Conservation (phyloP, 2,113 vertebrate genomes). For the Boleophthalmus pectinirostris region DNA sequence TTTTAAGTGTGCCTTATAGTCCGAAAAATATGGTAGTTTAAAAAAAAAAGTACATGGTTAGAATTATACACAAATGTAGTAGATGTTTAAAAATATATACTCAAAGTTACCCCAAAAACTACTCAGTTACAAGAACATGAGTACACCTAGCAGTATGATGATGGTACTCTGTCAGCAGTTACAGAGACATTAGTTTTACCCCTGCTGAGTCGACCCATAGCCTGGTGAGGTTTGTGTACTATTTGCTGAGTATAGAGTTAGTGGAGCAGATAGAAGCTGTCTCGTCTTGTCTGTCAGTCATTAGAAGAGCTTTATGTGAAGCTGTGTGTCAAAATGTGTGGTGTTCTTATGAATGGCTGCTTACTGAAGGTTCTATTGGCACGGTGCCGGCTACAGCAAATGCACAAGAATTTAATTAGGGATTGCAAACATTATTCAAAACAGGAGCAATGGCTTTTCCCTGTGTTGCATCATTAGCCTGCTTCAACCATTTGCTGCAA, state of each 20-base stretch:
- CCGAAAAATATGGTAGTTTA: no score
- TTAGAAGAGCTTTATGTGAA: not conserved
- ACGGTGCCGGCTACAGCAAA: not conserved
- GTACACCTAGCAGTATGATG: not conserved
- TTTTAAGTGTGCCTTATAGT: no score
- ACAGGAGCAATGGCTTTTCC: not conserved
- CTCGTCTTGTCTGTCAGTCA: not conserved
- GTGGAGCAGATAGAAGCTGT: not conserved
- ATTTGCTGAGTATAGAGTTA: not conserved
- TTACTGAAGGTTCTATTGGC: not conserved
- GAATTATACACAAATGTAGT: no score
- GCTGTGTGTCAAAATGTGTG: not conserved
- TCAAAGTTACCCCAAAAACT: not conserved
- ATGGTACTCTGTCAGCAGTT: not conserved
- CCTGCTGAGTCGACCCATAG: not conserved
- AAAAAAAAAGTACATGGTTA: no score
- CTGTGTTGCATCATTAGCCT: not conserved
- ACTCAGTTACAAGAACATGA: not conserved
- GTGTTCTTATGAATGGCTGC: not conserved
- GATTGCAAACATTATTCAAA: constrained; percentile 1
- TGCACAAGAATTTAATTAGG: not conserved
- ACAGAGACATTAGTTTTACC: not conserved
- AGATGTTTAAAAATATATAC: no score
- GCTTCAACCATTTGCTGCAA: not conserved
- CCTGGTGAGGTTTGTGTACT: not conserved